Base-by-base conservation (phyloP, 2,797 vertebrate species). In the Melanotaenia trifasciata region DNA sequence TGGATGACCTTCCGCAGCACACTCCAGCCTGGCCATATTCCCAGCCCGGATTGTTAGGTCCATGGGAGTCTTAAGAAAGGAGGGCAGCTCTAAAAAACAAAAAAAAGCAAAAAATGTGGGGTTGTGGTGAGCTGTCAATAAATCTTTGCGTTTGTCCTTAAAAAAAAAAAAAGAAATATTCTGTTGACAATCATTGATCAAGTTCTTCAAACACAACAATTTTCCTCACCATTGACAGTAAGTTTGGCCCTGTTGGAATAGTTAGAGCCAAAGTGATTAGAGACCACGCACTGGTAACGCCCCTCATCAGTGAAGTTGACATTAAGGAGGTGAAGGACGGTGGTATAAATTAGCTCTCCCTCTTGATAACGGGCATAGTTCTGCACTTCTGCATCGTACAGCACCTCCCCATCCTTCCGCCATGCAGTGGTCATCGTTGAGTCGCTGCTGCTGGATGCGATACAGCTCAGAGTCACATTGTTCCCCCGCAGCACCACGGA, bases 231-330 rank as follows among this genome's bases (percentile, higher is more conserved):
- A 57, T 99, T 97, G 47, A 99, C 96, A 1, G 97, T 99, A 22
- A 99, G 97, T 87, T 94, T 97, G 86, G 98, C 98, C 90, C 97
- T 97, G 89, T 95, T 91, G 43, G 98, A 99, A 88, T 99, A 99
- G 56, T 98, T 97, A 5, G 98, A 96, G 33, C 98, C 98, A 7
- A 99, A 99, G 89, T 99, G 96, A 90, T 99, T 99, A 79, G 98
- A 99, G 85, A 99, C 98, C 85, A 99, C 97, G 35, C 98, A 99
- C 86, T 99, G 98, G 79, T 99, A 99, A 81, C 95, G 96, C 8
- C 98, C 98, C 87, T 99, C 98, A 0, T 95, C 97, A 58, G 93
- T 90, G 81, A 99, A 99, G 62, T 96, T 96, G 71, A 98, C 97
- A 0, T 93, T 92, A 71, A 92, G 96, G 18, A 99, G 95, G 47